Evolutionary conservation across 2,797 vertebrate species (phyloP).

Genomic region (Podarcis siculus): DNA sequence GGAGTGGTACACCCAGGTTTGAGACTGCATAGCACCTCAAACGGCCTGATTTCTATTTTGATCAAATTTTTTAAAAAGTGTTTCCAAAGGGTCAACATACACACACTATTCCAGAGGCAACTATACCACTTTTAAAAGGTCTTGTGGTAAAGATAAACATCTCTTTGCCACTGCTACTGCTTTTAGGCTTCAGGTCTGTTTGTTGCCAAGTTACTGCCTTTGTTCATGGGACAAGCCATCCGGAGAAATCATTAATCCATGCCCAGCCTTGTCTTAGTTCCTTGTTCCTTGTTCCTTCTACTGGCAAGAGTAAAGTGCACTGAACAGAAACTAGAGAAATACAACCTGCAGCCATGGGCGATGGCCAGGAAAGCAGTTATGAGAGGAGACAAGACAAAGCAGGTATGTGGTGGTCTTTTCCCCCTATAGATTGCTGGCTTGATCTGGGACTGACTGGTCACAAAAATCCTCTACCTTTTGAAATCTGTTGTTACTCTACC

Average conservation of each 20-base stretch:
- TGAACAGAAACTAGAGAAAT: not conserved
- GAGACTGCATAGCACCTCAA: not conserved
- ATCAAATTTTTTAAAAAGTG: too few species aligned
- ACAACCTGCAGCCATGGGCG: slow-evolving; percentile 6
- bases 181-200: not conserved
- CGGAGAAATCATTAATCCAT: slow-evolving; percentile 28
- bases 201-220: not conserved
- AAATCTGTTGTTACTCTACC: too few species aligned
- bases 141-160: not conserved
- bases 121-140: not conserved
- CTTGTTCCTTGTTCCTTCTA: slow-evolving; percentile 36
- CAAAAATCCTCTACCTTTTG: not conserved
- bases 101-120: not conserved
- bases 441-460: not conserved
- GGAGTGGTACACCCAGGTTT: too few species aligned
- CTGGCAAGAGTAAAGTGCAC: not conserved
- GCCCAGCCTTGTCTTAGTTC: slow-evolving; percentile 13
- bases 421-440: not conserved
- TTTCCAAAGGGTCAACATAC: not conserved
- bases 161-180: not conserved
- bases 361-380: not conserved
- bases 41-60: not conserved
- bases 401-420: not conserved
- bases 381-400: not conserved
- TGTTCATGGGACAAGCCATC: not conserved